These are phyloP conservation scores for Lepus europaeus DNA, from an alignment of 2,113 vertebrate genomes.

Conservation along the genomic window DNA sequence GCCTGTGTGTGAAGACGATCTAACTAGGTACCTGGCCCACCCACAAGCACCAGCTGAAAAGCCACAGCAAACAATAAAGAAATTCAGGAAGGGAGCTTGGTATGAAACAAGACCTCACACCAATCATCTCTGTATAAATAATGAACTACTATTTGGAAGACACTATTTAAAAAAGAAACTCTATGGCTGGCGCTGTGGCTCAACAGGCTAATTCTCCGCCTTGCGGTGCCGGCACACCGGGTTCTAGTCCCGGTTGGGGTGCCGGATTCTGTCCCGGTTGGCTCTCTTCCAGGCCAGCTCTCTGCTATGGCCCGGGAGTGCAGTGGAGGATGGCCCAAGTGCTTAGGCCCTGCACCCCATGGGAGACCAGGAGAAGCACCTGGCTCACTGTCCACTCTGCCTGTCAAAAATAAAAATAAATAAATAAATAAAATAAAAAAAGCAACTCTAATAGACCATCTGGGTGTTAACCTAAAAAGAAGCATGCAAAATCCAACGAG, in stretches of 20 bases:
- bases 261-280: no score
- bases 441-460: not conserved
- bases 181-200: not conserved
- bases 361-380: no score
- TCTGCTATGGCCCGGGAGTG: no score
- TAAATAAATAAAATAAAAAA: no score
- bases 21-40: not conserved
- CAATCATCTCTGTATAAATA: not conserved
- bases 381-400: no score
- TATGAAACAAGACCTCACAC: not conserved
- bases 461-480: not conserved
- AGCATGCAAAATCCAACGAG: not conserved
- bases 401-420: no score
- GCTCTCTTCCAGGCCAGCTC: no score
- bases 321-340: no score
- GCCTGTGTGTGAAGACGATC: not conserved
- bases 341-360: no score
- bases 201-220: no score
- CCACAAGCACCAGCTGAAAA: not conserved
- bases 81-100: not conserved
- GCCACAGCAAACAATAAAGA: not conserved
- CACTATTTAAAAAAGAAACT: not conserved
- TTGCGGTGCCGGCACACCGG: no score
- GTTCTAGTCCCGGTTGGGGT: no score
- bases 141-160: not conserved